Conservation (phyloP, 1,140 invertebrate genomes). For the Rhopalosiphum padi region DNA sequence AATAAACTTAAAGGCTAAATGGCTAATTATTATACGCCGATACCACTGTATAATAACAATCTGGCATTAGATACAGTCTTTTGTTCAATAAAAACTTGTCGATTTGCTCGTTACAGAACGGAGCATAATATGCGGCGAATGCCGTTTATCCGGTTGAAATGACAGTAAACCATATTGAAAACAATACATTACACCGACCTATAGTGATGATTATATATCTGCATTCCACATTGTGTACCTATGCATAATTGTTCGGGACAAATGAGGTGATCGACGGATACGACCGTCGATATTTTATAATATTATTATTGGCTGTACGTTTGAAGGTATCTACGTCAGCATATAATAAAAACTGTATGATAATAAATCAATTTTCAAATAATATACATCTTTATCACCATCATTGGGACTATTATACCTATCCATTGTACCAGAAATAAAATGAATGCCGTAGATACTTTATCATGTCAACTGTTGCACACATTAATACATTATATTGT, state of each 20-base stretch:
- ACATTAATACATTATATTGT: not conserved
- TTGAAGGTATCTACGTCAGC: not conserved
- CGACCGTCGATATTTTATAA: not conserved
- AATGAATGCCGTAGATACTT: not conserved
- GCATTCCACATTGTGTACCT: not conserved
- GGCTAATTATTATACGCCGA: not conserved
- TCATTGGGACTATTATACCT: not conserved
- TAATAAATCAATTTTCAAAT: constrained; percentile 13
- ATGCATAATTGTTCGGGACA: not conserved
- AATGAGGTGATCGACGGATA: not conserved
- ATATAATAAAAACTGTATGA: not conserved
- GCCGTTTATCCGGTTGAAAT: not conserved
- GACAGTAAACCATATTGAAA: not conserved
- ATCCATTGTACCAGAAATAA: constrained; percentile 16
- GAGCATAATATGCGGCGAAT: not conserved
- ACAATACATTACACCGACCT: not conserved
- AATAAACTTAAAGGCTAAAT: constrained; percentile 9
- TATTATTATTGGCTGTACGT: not conserved
- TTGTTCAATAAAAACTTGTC: constrained; percentile 1
- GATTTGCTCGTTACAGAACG: not conserved
- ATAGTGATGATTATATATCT: not conserved
- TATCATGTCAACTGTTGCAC: not conserved
- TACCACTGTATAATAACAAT: not conserved
- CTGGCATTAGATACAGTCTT: not conserved
- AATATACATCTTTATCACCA: not conserved